A percentile compares a stretch with the other conserved stretches of the same genome.
Evolutionary conservation across 2,113 vertebrate species (phyloP).

Genomic region (Capricornis sumatraensis): DNA sequence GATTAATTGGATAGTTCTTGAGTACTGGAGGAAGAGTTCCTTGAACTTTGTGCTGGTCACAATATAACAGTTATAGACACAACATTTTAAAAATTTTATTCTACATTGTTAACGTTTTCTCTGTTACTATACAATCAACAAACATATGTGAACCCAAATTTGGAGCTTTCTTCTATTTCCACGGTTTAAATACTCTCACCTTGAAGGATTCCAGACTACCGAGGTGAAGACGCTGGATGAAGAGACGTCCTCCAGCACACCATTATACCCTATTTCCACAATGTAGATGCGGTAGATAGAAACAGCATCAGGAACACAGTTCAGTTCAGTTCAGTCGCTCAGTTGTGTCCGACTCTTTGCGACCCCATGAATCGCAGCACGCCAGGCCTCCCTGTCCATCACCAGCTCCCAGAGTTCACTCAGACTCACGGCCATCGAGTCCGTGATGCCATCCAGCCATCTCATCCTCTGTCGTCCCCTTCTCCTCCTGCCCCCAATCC

Average conservation of each 20-base stretch:
- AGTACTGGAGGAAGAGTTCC: not conserved
- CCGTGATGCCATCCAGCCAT: no score
- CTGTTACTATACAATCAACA: not conserved
- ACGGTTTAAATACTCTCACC: not conserved
- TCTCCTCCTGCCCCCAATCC: no score
- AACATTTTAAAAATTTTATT: not conserved
- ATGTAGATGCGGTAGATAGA: not conserved
- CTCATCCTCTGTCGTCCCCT: no score
- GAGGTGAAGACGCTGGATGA: not conserved
- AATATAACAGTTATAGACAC: not conserved
- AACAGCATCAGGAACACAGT: not conserved
- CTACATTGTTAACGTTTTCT: not conserved
- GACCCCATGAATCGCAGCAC: rapidly evolving
- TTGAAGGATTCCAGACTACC: not conserved
- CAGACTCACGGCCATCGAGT: no score
- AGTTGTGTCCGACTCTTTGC: rapidly evolving
- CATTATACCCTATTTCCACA: not conserved
- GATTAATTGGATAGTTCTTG: not conserved
- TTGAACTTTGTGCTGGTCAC: not conserved
- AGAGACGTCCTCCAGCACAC: not conserved
- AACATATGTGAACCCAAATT: not conserved
- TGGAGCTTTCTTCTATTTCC: not conserved
- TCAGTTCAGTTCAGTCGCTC: no score
- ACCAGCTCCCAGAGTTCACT: no score
- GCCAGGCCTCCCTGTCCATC: no score